Base-by-base conservation (phyloP, 2,888 invertebrate species). In the Drepanosiphum platanoidis region DNA sequence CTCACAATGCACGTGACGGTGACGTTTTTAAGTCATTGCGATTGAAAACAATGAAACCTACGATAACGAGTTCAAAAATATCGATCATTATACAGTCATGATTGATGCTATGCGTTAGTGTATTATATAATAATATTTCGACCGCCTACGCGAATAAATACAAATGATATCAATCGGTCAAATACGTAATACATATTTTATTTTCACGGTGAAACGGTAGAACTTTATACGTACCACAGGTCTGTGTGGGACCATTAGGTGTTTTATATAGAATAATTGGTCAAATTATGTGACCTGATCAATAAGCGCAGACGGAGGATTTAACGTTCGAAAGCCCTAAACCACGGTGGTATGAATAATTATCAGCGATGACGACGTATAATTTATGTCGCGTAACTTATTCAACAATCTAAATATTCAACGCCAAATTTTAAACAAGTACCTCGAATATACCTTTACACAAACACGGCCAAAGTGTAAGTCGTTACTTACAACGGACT, bases 251-350 rank as follows among this genome's bases (percentile, higher is more conserved):
- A n/a, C 36, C 36, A 66, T 66, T 66, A 9, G 22, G n/a, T 15
- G 4, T 9, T 5, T 77, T 36, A 32, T 77, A 77, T 18, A 36
- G 27, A 77, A 77, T 61, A 61, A 77, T 77, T 58, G 77, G 36
- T 61, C 30, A 27, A 77, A 61, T 39, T 61, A 34, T 34, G n/a
- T n/a, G 77, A 36, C 32, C 30, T 77, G 39, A 77, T 36, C 27
- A 77, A 77, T 77, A 39, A 77, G 15, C 36, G 4, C 36, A 27
- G 46, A 39, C 58, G 7, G 11, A 5, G 22, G 27, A 61, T 11
- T 36, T 61, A 75, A 58, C 46, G n/a, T 74, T 77, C 39, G 61
- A 77, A 77, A 11, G 18, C 18, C 5, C 36, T 15, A 39, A 61
- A 36, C 36, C 27, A 18, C 27, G 27, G 36, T 58, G 77, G 36